Percentiles rank a stretch among this genome's conserved stretches.
These are phyloP conservation scores for Sterrhoptilus dennistouni DNA, from an alignment of 2,113 vertebrate species.

Conservation along the genomic window DNA sequence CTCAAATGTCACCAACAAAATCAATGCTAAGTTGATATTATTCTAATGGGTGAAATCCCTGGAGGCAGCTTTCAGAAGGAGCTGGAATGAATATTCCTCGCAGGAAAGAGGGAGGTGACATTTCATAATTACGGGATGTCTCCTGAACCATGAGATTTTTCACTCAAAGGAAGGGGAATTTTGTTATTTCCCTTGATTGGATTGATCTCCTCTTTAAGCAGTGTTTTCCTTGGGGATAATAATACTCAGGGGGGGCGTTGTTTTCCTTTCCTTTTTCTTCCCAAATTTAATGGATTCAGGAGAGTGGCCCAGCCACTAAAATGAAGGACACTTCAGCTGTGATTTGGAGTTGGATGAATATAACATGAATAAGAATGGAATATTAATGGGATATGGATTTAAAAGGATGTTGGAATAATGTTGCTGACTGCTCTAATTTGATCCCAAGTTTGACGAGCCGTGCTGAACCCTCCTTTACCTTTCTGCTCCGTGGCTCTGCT, in stretches of 20 bases:
- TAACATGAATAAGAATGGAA: neutral
- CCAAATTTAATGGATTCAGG: neutral
- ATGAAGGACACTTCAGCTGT: neutral
- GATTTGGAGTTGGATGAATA: neutral
- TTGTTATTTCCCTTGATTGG: neutral
- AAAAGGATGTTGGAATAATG: constrained; percentile 1
- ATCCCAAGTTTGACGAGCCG: neutral
- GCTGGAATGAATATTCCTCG: neutral
- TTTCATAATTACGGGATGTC: neutral
- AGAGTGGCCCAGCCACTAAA: neutral
- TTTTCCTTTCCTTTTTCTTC: neutral
- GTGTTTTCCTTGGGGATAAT: neutral
- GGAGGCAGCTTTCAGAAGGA: neutral
- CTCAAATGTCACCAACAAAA: neutral
- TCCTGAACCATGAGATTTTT: neutral
- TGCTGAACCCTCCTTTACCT: neutral
- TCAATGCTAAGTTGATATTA: neutral
- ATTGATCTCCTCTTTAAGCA: neutral
- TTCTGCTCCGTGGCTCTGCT: neutral
- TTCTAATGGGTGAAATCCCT: neutral
- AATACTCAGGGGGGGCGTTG: neutral
- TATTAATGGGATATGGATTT: constrained; percentile 20
- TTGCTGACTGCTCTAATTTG: constrained; percentile 13
- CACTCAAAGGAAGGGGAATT: neutral
- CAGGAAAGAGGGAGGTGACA: neutral